Evolutionary conservation across 2,113 vertebrate species (phyloP), one percentile per base, ranked within the genome.

Genomic region (Talpa occidentalis): DNA sequence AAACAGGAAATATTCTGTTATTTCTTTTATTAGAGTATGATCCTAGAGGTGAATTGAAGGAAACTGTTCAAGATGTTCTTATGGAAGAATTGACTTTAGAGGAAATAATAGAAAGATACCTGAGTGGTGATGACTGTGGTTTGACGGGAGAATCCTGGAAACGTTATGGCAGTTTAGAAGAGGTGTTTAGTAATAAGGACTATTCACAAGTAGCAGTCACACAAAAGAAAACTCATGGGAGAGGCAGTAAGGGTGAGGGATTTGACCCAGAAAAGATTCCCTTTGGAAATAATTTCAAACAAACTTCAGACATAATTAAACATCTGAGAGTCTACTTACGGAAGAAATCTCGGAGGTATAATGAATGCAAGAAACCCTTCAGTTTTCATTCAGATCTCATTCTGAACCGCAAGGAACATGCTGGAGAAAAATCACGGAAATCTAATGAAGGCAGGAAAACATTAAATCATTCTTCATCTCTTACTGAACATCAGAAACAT

Each of bases 11-110:
- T 66, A 35, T 37, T 88, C n/a, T 90, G 30, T 88, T 96, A 52
- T 97, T 94, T 96, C 66, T 97, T 97, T 87, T 94, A 97, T 87
- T 94, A 97, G 96, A 92, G 49, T 42, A 22, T 88, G 94, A 94
- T 37, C 77, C 91, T 90, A 56, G 56, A 83, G 28, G 73, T 88
- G 88, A 96, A 28, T 59, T 81, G 77, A 78, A 91, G 60, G 47
- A 66, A n/a, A 72, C 83, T 90, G 47, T 40, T 44, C 52, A 79
- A 72, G 90, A 96, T 88, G 74, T 22, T 74, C 64, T 88, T 67
- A 9, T 94, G 56, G 94, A 97, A 66, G 94, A 96, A 83, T 84
- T 78, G 0, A 92, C 95, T 77, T 93, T 94, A 87, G 96, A 97
- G 64, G 79, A 91, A 73, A 87, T 94, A 64, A 72, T 97, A 91